Evolutionary conservation across 2,888 invertebrate genomes (phyloP).

Genomic region (Morpho deidamia): DNA sequence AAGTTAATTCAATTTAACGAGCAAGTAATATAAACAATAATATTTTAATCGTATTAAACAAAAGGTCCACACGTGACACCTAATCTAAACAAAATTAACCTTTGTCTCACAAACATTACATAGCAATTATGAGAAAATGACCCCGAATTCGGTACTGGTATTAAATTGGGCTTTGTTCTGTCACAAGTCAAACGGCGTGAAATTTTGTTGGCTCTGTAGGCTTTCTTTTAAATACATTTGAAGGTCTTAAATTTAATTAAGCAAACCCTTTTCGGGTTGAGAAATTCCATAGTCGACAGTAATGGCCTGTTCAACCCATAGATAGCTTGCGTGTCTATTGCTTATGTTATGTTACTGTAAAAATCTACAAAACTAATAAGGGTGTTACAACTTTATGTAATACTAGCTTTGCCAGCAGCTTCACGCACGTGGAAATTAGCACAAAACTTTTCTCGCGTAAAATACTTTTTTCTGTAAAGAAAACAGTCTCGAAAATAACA

Average conservation of each 20-base stretch:
- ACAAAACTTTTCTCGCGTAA: too few relatives aligned
- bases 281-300: conserved; percentile 37
- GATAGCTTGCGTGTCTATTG: conserved; percentile 20
- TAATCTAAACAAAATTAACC: conserved; percentile 14
- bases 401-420: too few relatives aligned
- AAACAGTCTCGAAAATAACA: too few relatives aligned
- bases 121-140: conserved; percentile 53
- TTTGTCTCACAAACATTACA: conserved; percentile 43
- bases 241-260: conserved; percentile 49
- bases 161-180: conserved; percentile 44
- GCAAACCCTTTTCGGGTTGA: conserved; percentile 36
- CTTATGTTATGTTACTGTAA: too few relatives aligned
- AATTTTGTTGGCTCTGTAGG: conserved; percentile 7
- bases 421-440: too few relatives aligned
- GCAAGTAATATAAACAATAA: background rate
- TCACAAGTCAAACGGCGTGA: conserved; percentile 16
- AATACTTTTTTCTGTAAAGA: too few relatives aligned
- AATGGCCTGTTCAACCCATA: conserved; percentile 24
- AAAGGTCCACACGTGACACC: background rate
- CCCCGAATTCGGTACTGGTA: conserved; percentile 49
- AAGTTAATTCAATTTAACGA: background rate
- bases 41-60: background rate
- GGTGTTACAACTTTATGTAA: too few relatives aligned
- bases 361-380: too few relatives aligned
- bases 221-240: conserved; percentile 23